Evolutionary conservation across 2,113 vertebrate species (phyloP), one percentile per base, ranked within the genome.

Genomic region (Psettodes erumei): DNA sequence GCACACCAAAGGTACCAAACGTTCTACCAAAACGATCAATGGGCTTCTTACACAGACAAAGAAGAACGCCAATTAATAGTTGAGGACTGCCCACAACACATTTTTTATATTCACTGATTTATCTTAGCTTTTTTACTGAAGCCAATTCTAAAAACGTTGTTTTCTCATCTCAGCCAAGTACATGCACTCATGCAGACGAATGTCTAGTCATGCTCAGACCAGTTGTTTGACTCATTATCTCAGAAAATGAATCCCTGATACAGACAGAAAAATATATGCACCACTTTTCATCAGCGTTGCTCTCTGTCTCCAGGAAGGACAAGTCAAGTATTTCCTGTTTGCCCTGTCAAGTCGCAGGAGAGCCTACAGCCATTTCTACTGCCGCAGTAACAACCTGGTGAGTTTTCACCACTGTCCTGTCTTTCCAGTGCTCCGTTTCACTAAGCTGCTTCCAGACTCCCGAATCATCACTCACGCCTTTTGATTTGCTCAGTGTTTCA

Each of bases 341-440:
- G 94, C 96, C 42, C 94, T 99, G 80, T 94, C 92, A 66, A 96
- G 93, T 86, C 95, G 97, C 66, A 96, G 96, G 86, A 96, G 94
- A 90, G 93, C 89, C 51, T 96, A 95, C 89, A 97, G 93, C 84
- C 96, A 98, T 56, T 92, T 96, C 84, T 95, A 97, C 83, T 99
- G 97, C 91, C 94, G 95, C 82, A 98, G 91, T 93, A 97, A 76
- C 89, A 96, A 95, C 91, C 82, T 97, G 96, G 98, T 99, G 90
- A 96, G 96, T 89, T 75, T 40, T 8, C 65, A 25, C 21, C 19
- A 6, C 30, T 27, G 8, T 6, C 45, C 5, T 33, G 56, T 43
- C 5, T 32, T 33, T 64, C 6, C 2, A 56, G 0, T 18, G 53
- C 37, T 21, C 10, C 18, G 2, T 37, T n/a, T 45, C 8, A 4